phyloP scores from a whole-genome alignment of 2,797 vertebrate genomes.

The Synanceia verrucosa region DNA sequence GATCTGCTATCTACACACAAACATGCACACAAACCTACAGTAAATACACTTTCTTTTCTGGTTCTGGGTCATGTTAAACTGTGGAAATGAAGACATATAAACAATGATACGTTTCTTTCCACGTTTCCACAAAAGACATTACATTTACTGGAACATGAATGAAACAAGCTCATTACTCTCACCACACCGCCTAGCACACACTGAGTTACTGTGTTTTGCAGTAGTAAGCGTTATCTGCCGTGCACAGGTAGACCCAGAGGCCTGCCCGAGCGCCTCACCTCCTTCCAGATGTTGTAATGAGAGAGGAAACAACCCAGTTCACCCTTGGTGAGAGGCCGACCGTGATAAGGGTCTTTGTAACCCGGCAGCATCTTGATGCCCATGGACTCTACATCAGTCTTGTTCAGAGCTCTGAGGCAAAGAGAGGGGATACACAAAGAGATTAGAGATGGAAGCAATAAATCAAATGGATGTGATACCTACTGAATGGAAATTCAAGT shows the following conservation, averaged over 20 bases:
- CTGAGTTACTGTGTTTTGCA: conserved; percentile 18
- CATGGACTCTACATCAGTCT: conserved; percentile 85
- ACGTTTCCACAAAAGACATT: neutral
- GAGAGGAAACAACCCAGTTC: conserved; percentile 97
- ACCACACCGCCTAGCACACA: neutral
- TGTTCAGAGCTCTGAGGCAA: conserved; percentile 87
- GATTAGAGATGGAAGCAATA: conserved; percentile 27
- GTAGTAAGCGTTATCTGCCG: conserved; percentile 30
- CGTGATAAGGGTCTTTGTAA: conserved; percentile 93
- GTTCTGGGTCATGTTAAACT: neutral
- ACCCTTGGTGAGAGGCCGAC: conserved; percentile 91
- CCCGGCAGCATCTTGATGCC: conserved; percentile 92
- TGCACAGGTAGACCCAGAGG: conserved; percentile 10
- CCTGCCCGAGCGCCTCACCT: conserved; percentile 78
- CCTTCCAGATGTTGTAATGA: conserved; percentile 93
- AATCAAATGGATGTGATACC: neutral
- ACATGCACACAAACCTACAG: neutral
- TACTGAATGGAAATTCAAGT: neutral
- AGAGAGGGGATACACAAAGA: conserved; percentile 25
- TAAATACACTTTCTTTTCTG: neutral
- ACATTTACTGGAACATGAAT: conserved; percentile 9
- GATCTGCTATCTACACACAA: conserved; percentile 81
- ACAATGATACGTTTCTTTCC: neutral
- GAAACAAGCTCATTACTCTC: conserved; percentile 2
- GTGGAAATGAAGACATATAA: neutral